A percentile compares a stretch with the other conserved stretches of the same genome.
Conservation (phyloP, 2,113 vertebrate genomes). For the Callithrix jacchus region DNA sequence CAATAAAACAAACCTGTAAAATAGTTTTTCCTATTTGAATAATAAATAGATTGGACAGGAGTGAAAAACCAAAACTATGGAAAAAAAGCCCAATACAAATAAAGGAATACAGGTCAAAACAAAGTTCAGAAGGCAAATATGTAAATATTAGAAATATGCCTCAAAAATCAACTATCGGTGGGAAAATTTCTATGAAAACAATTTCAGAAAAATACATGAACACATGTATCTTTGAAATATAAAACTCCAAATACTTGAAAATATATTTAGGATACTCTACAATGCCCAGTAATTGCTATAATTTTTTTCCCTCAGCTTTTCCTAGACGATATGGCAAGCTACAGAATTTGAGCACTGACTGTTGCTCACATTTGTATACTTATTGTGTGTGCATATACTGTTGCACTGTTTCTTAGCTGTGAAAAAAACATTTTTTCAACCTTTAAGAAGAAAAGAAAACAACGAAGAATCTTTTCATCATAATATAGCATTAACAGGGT, state of each 20-base stretch:
- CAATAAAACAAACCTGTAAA: slow-evolving; percentile 1
- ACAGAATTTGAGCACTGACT: background rate
- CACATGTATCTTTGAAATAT: background rate
- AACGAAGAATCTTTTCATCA: slow-evolving; percentile 23
- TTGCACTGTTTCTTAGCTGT: background rate
- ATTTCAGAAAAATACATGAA: slow-evolving; percentile 50
- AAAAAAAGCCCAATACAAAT: slow-evolving; percentile 35
- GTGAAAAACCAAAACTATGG: background rate
- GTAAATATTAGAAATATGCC: slow-evolving; percentile 46
- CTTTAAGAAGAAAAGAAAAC: slow-evolving; percentile 46
- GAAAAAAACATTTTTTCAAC: slow-evolving; percentile 54
- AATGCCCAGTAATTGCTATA: background rate
- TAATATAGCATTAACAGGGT: slow-evolving; percentile 51
- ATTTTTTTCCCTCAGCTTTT: background rate
- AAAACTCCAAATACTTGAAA: background rate
- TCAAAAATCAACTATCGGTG: background rate
- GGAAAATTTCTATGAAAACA: slow-evolving; percentile 27
- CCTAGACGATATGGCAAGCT: slow-evolving; percentile 10
- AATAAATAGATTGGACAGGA: slow-evolving; percentile 22
- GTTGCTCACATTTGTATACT: slow-evolving; percentile 3
- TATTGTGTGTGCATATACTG: background rate
- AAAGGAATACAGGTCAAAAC: background rate
- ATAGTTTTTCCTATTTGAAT: slow-evolving; percentile 24
- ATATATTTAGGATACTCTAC: background rate
- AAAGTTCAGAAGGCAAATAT: slow-evolving; percentile 11